Conservation (phyloP, 2,113 vertebrate genomes). For the Gambusia affinis region DNA sequence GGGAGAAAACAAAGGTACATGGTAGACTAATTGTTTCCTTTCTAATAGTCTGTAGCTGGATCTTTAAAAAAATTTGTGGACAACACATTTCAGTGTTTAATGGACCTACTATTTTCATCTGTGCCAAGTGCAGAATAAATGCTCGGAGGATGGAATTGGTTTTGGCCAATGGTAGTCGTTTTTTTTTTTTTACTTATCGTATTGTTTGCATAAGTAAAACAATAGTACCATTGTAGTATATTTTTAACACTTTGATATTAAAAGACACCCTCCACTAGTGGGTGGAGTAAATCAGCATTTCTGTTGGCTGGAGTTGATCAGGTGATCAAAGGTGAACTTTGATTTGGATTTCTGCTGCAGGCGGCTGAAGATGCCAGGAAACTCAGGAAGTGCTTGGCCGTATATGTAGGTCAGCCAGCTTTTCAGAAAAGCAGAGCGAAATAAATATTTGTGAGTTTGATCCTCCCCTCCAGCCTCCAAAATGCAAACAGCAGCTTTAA, state of each 20-base stretch:
- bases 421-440: not conserved
- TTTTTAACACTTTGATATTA: not conserved
- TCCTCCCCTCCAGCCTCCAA: too few species aligned
- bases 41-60: too few species aligned
- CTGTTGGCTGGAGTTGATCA: not conserved
- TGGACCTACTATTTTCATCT: too few species aligned
- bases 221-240: not conserved
- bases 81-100: too few species aligned
- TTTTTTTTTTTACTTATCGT: too few species aligned
- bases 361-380: not conserved
- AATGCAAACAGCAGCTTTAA: not conserved
- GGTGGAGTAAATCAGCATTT: not conserved
- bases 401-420: not conserved
- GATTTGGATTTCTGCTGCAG: not conserved
- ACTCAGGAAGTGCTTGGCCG: conserved; percentile 15
- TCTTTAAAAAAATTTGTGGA: too few species aligned
- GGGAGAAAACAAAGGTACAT: too few species aligned
- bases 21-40: too few species aligned
- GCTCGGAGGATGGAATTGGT: too few species aligned
- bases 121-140: too few species aligned
- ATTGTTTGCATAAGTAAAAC: too few species aligned
- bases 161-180: too few species aligned
- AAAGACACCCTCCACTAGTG: not conserved
- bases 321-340: not conserved
- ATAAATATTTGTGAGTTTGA: not conserved